Evolutionary conservation across 2,797 vertebrate species (phyloP).

Genomic region (Tamandua tetradactyla): DNA sequence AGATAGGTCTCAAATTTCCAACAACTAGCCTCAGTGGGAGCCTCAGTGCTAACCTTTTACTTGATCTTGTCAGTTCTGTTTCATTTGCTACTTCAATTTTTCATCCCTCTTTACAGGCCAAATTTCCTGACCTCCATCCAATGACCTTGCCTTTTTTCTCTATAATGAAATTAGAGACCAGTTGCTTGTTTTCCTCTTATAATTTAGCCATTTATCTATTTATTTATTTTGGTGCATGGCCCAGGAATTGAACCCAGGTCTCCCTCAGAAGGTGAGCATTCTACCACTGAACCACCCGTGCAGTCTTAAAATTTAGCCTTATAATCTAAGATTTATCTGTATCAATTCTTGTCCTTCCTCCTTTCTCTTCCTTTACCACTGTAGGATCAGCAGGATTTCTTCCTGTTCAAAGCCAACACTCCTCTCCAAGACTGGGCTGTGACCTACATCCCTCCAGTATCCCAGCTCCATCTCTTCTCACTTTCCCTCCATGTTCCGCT

Average conservation of each 20-base stretch:
- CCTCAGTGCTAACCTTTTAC: neutral
- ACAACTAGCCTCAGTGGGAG: neutral
- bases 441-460: neutral
- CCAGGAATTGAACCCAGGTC: too few relatives aligned
- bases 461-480: neutral
- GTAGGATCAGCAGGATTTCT: neutral
- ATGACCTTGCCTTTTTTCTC: neutral
- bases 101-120: neutral
- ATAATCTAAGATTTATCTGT: neutral
- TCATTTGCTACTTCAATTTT: neutral
- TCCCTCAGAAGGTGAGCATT: too few relatives aligned
- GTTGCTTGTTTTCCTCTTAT: neutral
- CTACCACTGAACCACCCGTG: too few relatives aligned
- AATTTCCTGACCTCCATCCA: neutral
- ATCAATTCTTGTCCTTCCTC: neutral
- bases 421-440: neutral
- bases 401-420: neutral
- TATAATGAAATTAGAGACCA: neutral
- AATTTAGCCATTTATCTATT: neutral
- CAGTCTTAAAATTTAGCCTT: neutral
- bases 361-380: neutral
- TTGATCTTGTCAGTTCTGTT: neutral
- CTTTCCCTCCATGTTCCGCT: neutral
- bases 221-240: too few relatives aligned
- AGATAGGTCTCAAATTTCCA: neutral